phyloP scores from a whole-genome alignment of 2,113 vertebrate genomes.

The Callithrix jacchus region DNA sequence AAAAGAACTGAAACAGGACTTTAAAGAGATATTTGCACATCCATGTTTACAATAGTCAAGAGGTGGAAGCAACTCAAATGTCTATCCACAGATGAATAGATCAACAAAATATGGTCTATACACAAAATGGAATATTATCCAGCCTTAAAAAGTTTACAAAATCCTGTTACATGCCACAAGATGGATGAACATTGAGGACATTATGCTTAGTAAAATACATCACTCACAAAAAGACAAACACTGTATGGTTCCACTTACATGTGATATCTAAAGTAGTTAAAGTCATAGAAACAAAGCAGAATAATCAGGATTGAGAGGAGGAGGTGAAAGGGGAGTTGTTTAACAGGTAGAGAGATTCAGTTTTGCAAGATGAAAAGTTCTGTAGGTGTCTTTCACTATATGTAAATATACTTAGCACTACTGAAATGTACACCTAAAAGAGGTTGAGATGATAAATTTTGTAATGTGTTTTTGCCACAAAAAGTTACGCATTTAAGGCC shows the following conservation, averaged over 20 bases:
- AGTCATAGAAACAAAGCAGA: not conserved
- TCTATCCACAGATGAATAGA: not conserved
- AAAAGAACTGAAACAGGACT: not conserved
- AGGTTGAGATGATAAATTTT: not conserved
- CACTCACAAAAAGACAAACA: not conserved
- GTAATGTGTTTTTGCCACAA: not conserved
- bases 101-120: not conserved
- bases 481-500: not conserved
- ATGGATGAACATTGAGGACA: not conserved
- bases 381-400: not conserved
- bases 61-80: not conserved
- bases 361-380: not conserved
- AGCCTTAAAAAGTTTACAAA: not conserved
- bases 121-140: not conserved
- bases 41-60: not conserved
- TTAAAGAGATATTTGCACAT: not conserved
- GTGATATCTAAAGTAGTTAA: not conserved
- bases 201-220: not conserved
- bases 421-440: not conserved
- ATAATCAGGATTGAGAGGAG: not conserved
- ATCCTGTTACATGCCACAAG: not conserved
- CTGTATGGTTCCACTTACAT: not conserved
- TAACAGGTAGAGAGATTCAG: not conserved
- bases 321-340: too few species aligned
- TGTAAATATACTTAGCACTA: not conserved